phyloP scores from a whole-genome alignment of 2,888 invertebrate genomes.

The Ectobius pallidus region DNA sequence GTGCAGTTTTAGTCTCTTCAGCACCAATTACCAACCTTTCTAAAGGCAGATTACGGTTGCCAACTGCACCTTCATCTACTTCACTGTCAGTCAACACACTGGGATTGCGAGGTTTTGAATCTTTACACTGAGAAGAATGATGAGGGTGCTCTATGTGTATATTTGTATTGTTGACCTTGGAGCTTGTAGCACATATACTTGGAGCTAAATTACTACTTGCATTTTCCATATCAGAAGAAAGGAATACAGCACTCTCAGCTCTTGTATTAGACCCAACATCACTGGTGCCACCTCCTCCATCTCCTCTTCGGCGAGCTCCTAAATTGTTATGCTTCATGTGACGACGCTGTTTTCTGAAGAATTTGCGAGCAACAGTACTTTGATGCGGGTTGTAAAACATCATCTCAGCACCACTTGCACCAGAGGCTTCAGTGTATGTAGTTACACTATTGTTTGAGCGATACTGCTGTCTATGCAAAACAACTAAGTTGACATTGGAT shows the following conservation, averaged over 20 bases:
- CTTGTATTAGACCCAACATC: slow-evolving; percentile 58
- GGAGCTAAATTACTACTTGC: slow-evolving; percentile 51
- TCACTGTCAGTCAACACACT: slow-evolving; percentile 68
- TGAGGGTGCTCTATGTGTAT: background rate
- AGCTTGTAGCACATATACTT: slow-evolving; percentile 13
- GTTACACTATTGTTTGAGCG: slow-evolving; percentile 58
- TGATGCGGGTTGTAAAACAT: slow-evolving; percentile 93
- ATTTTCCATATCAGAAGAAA: slow-evolving; percentile 53
- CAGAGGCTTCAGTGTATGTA: slow-evolving; percentile 63
- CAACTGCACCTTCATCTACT: slow-evolving; percentile 48
- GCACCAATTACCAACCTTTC: slow-evolving; percentile 47
- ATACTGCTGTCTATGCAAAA: slow-evolving; percentile 74
- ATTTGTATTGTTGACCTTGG: slow-evolving; percentile 54
- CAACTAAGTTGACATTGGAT: slow-evolving; percentile 72
- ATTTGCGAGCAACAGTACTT: slow-evolving; percentile 90
- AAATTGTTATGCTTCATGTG: slow-evolving; percentile 73
- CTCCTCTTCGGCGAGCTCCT: slow-evolving; percentile 66
- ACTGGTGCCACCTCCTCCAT: slow-evolving; percentile 61
- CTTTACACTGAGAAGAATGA: slow-evolving; percentile 55
- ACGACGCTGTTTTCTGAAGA: slow-evolving; percentile 85
- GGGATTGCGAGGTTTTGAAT: slow-evolving; percentile 63
- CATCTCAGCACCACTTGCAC: slow-evolving; percentile 70
- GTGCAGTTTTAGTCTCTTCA: slow-evolving; percentile 38
- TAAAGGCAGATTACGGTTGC: slow-evolving; percentile 37
- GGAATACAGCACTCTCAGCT: slow-evolving; percentile 59